A percentile compares a stretch with the other conserved stretches of the same genome.
These are phyloP conservation scores for Drosophila funebris DNA, from an alignment of 1,140 invertebrate species.

Conservation along the genomic window DNA sequence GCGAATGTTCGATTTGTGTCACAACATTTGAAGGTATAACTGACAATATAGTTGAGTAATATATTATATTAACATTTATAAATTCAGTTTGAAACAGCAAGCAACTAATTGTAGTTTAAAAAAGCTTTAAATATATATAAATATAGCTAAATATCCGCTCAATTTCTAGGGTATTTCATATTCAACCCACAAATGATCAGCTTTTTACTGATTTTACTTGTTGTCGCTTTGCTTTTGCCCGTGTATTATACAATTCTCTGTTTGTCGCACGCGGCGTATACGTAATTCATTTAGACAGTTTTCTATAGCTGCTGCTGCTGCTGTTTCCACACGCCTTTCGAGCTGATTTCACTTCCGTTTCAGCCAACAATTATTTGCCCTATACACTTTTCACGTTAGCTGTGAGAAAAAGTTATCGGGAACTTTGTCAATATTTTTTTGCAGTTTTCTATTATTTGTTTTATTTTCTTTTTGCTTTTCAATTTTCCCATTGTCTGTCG, in stretches of 20 bases:
- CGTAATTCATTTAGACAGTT: constrained; percentile 23
- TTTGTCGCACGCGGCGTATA: constrained; percentile 38
- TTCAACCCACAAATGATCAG: not conserved
- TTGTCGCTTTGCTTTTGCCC: constrained; percentile 2
- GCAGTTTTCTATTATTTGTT: not conserved
- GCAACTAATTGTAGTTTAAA: no score
- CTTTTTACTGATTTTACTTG: not conserved
- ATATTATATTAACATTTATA: no score
- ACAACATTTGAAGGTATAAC: not conserved
- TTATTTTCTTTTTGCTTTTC: not conserved
- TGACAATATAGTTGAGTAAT: no score
- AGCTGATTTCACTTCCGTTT: constrained; percentile 46
- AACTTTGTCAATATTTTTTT: constrained; percentile 45
- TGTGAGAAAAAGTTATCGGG: constrained; percentile 48
- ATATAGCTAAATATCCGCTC: no score
- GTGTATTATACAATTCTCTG: constrained; percentile 17
- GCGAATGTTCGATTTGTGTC: not conserved
- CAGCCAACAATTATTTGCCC: constrained; percentile 38
- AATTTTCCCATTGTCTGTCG: constrained; percentile 41
- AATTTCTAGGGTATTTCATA: not conserved
- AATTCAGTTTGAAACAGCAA: no score
- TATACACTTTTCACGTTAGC: constrained; percentile 6
- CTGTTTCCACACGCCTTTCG: constrained; percentile 17
- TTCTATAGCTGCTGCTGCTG: constrained; percentile 13
- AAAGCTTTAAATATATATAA: no score